Evolutionary conservation across 2,888 invertebrate genomes (phyloP).

Genomic region (Drosophila percnosoma): DNA sequence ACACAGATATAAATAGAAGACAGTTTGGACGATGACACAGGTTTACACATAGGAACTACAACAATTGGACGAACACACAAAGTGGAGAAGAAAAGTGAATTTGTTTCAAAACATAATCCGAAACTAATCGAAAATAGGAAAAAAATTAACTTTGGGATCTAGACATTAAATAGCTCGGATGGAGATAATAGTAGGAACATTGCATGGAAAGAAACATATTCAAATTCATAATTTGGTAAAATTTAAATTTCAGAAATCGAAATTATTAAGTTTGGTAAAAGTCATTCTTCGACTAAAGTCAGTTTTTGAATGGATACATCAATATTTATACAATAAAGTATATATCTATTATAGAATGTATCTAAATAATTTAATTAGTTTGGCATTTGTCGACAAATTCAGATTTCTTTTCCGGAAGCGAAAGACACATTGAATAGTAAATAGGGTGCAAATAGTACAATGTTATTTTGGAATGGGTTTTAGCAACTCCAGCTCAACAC

Average conservation of each 20-base stretch:
- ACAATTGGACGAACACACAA: conserved; percentile 37
- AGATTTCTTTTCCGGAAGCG: neutral
- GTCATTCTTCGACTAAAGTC: neutral
- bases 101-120: conserved; percentile 4
- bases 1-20: conserved; percentile 8
- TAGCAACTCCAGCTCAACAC: conserved; percentile 34
- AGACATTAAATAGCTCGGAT: neutral
- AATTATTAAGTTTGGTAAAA: neutral
- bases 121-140: neutral
- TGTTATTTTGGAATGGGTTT: conserved; percentile 1
- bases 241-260: neutral
- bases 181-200: too few relatives aligned
- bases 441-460: conserved; percentile 40
- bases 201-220: neutral
- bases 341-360: neutral
- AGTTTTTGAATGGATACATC: neutral
- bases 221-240: neutral
- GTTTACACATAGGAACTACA: conserved; percentile 34
- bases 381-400: conserved; percentile 8
- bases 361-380: neutral
- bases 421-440: conserved; percentile 22
- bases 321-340: neutral
- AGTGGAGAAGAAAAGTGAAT: conserved; percentile 10
- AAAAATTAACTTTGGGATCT: too few relatives aligned
- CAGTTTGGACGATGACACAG: conserved; percentile 27